phyloP scores from a whole-genome alignment of 2,888 invertebrate genomes.

The Machimus atricapillus region DNA sequence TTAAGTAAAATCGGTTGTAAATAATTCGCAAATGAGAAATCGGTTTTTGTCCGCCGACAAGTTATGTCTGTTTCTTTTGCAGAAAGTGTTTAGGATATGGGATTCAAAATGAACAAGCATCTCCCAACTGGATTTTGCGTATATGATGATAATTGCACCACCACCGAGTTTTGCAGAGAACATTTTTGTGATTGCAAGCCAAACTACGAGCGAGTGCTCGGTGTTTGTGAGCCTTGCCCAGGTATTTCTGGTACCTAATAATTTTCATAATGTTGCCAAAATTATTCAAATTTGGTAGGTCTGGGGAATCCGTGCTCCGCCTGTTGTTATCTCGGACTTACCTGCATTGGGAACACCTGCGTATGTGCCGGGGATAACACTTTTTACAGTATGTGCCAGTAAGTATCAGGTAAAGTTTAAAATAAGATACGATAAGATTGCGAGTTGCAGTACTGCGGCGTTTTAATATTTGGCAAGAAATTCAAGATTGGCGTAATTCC shows the following conservation, averaged over 20 bases:
- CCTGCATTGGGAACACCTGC: neutral
- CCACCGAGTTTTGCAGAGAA: neutral
- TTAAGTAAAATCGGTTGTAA: neutral
- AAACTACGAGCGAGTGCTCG: neutral
- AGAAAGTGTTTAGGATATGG: neutral
- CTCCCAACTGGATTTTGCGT: neutral
- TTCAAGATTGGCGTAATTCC: neutral
- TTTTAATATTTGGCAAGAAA: neutral
- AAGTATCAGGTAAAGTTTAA: neutral
- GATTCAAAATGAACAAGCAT: neutral
- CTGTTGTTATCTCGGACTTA: conserved; percentile 1
- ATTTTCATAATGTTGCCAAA: neutral
- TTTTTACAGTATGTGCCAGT: conserved; percentile 14
- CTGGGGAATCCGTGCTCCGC: neutral
- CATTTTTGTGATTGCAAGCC: neutral
- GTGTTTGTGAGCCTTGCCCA: neutral
- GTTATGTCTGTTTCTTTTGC: neutral
- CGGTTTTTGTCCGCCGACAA: neutral
- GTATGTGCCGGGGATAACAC: neutral
- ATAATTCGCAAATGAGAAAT: neutral
- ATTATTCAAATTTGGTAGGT: neutral
- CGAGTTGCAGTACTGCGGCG: neutral
- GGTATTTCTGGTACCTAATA: neutral
- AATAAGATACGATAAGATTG: neutral
- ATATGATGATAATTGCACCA: neutral